Conservation (phyloP, 1,140 invertebrate species). For the Zaprionus ghesquierei region DNA sequence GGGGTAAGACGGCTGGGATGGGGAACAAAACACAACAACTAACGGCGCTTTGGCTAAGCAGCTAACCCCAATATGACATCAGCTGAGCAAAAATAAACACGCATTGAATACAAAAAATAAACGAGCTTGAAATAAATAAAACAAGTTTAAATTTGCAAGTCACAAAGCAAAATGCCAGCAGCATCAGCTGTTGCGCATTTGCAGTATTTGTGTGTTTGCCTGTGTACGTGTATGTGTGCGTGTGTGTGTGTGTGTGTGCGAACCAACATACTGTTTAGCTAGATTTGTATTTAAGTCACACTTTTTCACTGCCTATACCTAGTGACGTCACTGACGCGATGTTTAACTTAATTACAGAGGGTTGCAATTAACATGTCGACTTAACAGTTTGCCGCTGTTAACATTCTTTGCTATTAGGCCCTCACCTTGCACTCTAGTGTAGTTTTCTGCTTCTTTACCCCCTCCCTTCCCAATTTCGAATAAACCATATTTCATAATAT, state of each 20-base stretch:
- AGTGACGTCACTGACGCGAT: background rate
- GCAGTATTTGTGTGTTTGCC: background rate
- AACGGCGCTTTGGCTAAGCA: slow-evolving; percentile 13
- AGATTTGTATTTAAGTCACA: background rate
- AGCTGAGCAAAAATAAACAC: slow-evolving; percentile 66
- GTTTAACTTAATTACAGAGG: slow-evolving; percentile 11
- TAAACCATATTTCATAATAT: slow-evolving; percentile 65
- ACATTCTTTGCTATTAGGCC: background rate
- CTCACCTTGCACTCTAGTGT: slow-evolving; percentile 12
- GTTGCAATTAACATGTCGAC: background rate
- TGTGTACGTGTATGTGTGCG: slow-evolving; percentile 10
- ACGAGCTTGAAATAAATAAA: slow-evolving; percentile 31
- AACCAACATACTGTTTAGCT: slow-evolving; percentile 33
- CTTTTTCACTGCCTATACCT: background rate
- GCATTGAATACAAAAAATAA: slow-evolving; percentile 16
- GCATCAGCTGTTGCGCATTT: slow-evolving; percentile 73
- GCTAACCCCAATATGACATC: slow-evolving; percentile 57
- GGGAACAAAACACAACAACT: background rate
- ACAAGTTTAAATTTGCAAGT: slow-evolving; percentile 58
- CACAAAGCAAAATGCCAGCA: slow-evolving; percentile 20
- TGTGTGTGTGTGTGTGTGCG: slow-evolving; percentile 8
- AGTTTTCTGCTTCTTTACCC: background rate
- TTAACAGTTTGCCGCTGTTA: background rate
- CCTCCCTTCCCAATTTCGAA: background rate
- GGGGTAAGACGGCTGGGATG: background rate